These are phyloP conservation scores for Pammene aurita DNA, from an alignment of 2,888 invertebrate genomes.

Conservation along the genomic window DNA sequence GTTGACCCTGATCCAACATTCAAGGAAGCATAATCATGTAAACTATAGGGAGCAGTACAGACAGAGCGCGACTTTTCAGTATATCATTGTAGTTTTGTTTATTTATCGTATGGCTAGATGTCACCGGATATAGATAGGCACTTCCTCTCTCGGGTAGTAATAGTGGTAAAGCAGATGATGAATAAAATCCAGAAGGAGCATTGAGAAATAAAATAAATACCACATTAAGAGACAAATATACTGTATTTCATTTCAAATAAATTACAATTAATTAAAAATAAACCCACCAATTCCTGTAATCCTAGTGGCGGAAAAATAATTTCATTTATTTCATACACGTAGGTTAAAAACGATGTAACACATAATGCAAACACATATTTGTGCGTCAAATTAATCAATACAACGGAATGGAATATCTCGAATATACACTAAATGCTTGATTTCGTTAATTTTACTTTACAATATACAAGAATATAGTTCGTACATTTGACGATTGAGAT, in stretches of 20 bases:
- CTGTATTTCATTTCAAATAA: constrained; percentile 78
- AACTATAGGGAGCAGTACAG: no score
- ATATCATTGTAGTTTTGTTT: no score
- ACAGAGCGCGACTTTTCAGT: no score
- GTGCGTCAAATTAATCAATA: constrained; percentile 63
- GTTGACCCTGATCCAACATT: no score
- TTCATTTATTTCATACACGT: constrained; percentile 50
- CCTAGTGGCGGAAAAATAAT: constrained; percentile 61
- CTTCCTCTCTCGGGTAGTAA: no score
- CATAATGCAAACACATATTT: constrained; percentile 48
- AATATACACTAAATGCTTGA: constrained; percentile 49
- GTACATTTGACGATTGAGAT: constrained; percentile 67
- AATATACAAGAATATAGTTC: constrained; percentile 79
- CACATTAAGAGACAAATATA: constrained; percentile 73
- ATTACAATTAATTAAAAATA: constrained; percentile 78
- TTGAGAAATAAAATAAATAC: constrained; percentile 29
- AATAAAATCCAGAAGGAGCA: no score
- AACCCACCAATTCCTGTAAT: constrained; percentile 72
- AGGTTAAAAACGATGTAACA: constrained; percentile 15
- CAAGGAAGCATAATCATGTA: no score
- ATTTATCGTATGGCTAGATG: no score
- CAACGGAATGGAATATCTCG: constrained; percentile 32
- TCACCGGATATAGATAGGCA: no score
- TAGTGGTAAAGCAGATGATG: no score
- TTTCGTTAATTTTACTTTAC: constrained; percentile 61